Base-by-base conservation (phyloP, 2,113 vertebrate genomes). In the Rutilus rutilus region DNA sequence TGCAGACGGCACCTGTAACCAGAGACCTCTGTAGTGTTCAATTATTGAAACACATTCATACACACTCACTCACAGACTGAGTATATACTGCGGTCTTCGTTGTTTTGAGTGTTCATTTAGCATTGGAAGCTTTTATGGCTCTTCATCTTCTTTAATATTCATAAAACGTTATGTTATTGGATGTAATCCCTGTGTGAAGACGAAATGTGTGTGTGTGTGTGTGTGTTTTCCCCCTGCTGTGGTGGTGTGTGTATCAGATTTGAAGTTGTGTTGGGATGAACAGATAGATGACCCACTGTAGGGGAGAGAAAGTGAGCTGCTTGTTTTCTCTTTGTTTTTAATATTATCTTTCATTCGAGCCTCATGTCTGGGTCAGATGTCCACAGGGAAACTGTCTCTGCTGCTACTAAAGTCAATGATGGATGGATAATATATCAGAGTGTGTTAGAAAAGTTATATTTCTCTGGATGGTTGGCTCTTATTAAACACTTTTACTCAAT, bases 1-100 rank as follows among this genome's bases (percentile, higher is more conserved):
- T 90, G 84, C 87, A 92, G 89, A 92, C 91, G 90, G 87, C 73
- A 88, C 85, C 81, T 88, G 89, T 92, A 91, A 91, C 89, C 88
- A 87, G 87, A 89, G 76, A 89, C 90, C 92, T 93, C 92, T 92
- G 91, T 92, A 89, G 89, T 91, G 78, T 92, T 95, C 52, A 95
- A 95, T 95, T 93, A 95, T 95, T 95, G 88, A 95, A 47, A 81
- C 88, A 78, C 10, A 17, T 15, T 88, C 27, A 2, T 59, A 11
- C 84, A 50, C 86, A 74, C 85, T 83, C 84, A 87, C 73, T 87
- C 33, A 59, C 81, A 87, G 74, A 83, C 86, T 79, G 59, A 25
- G 59, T 11, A 42, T 60, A 42, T 84, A 60, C n/a, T 11, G 50
- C 2, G 54, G 23, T 60, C 33, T 30, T 14, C 42, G 59, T 74